A percentile compares a stretch with the other conserved stretches of the same genome.
Evolutionary conservation across 1,140 invertebrate genomes (phyloP).

Genomic region (Planococcus citri): DNA sequence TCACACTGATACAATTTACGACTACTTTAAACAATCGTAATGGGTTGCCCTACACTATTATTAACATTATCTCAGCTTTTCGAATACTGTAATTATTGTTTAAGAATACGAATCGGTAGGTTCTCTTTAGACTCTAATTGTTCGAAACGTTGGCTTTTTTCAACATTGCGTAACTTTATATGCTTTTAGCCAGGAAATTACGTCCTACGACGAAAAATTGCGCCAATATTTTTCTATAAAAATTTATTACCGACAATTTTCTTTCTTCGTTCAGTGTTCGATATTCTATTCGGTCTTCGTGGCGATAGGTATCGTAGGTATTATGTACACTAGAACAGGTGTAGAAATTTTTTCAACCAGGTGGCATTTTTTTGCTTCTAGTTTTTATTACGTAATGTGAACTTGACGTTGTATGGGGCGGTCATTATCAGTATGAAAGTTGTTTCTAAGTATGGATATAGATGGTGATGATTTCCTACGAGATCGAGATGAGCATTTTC

Average conservation of each 20-base stretch:
- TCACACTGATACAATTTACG: neutral
- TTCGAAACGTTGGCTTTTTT: neutral
- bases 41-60: neutral
- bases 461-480: neutral
- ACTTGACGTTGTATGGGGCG: neutral
- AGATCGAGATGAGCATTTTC: too few relatives aligned
- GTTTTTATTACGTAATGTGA: neutral
- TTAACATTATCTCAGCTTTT: neutral
- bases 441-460: neutral
- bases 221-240: neutral
- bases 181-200: neutral
- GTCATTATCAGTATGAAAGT: constrained; percentile 3
- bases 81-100: neutral
- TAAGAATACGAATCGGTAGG: too few relatives aligned
- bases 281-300: neutral
- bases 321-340: neutral
- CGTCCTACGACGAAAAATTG: too few relatives aligned
- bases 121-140: too few relatives aligned
- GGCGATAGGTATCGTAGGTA: too few relatives aligned
- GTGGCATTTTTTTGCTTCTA: neutral
- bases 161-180: neutral
- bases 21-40: neutral
- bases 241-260: neutral
- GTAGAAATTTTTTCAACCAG: neutral
- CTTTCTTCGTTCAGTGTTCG: too few relatives aligned